A percentile compares a stretch with the other conserved stretches of the same genome.
phyloP scores from a whole-genome alignment of 2,113 vertebrate species.

The Mus spicilegus region DNA sequence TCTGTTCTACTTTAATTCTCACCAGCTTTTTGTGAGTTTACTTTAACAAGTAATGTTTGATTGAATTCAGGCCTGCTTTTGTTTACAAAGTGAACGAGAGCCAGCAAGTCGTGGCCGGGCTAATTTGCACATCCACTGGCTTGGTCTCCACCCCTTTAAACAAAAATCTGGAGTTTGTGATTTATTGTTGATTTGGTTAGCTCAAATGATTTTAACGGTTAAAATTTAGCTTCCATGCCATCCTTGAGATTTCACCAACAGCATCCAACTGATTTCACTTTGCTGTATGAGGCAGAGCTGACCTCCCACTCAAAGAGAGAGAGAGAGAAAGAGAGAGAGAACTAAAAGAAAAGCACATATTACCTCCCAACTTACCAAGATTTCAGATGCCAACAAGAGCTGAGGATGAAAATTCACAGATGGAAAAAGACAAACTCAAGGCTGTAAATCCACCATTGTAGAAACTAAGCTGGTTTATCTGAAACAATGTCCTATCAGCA shows the following conservation, averaged over 20 bases:
- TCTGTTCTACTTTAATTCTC: constrained; percentile 84
- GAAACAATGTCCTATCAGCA: neutral
- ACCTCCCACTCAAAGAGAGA: neutral
- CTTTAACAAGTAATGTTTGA: constrained; percentile 85
- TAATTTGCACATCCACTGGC: constrained; percentile 82
- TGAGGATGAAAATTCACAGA: constrained; percentile 61
- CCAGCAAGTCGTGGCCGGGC: constrained; percentile 82
- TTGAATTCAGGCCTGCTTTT: constrained; percentile 85
- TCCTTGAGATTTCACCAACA: constrained; percentile 57
- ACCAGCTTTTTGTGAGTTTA: constrained; percentile 84
- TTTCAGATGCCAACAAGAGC: constrained; percentile 59
- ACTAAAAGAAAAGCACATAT: neutral
- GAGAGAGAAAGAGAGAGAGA: neutral
- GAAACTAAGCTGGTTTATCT: neutral
- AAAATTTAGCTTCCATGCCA: constrained; percentile 61
- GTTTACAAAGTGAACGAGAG: constrained; percentile 82
- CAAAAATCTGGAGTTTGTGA: constrained; percentile 80
- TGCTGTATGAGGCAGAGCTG: neutral
- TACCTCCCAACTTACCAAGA: constrained; percentile 35
- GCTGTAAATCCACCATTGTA: neutral
- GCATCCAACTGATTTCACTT: neutral
- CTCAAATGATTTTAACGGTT: constrained; percentile 68
- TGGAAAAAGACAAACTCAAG: constrained; percentile 43
- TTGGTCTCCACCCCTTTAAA: constrained; percentile 82
- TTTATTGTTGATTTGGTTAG: constrained; percentile 79